Base-by-base conservation (phyloP, 2,888 invertebrate genomes). In the Polymixis flavicincta region DNA sequence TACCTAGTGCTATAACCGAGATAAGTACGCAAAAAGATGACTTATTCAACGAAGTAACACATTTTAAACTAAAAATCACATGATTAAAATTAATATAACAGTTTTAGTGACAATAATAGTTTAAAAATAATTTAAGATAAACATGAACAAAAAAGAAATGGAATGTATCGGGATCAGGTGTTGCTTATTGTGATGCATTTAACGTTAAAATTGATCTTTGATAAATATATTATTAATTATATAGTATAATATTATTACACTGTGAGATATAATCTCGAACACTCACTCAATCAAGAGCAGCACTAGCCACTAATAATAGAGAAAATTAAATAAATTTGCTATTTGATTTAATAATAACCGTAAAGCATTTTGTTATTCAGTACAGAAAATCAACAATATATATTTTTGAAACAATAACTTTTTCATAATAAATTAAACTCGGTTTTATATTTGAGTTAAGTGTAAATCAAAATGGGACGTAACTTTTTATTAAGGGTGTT, bases 141-240 rank as follows among this genome's bases (percentile, higher is more conserved):
- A 86, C 87, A 85, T 74, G 78, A 87, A 89, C 83, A 81, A 80
- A 88, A 82, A 89, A 84, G 72, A 86, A 89, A 91, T 94, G 95
- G 95, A 95, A 95, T 95, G 95, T 93, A 85, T 83, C 60, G 32
- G 78, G 76, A 70, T 80, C 86, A 89, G 89, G 87, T 90, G 89
- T 89, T 82, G 81, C 83, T 85, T 69, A 85, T 89, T 90, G 91
- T 92, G 92, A 92, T 92, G 87, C 87, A 87, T 87, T 89, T 89
- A 91, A 92, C 90, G 89, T 91, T 92, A 89, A 91, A 92, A 93
- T 92, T 93, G 93, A 88, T 92, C 84, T 87, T 79, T 80, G 78
- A 85, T 82, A 88, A 85, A 84, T 88, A 87, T 86, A 76, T 77
- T 60, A 81, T 78, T 82, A 80, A 77, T 84, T 85, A 88, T 77